Evolutionary conservation across 2,113 vertebrate genomes (phyloP).

Genomic region (Elachura formosa): DNA sequence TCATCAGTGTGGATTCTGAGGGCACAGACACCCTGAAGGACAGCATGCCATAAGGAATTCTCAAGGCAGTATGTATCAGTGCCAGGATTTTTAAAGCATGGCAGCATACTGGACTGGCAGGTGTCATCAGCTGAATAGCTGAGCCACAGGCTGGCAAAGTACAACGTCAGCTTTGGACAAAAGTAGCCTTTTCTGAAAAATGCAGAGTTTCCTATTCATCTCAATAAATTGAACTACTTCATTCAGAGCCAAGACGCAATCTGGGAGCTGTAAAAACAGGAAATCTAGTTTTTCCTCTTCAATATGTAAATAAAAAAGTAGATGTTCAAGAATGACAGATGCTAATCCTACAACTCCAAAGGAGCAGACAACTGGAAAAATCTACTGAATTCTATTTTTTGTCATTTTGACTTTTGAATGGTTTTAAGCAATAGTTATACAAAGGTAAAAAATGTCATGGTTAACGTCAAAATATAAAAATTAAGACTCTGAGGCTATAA

Average conservation of each 20-base stretch:
- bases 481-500: not conserved
- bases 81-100: not conserved
- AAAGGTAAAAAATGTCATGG: not conserved
- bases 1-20: not conserved
- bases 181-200: constrained; percentile 27
- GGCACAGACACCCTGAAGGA: not conserved
- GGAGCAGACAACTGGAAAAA: not conserved
- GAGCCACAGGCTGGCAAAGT: constrained; percentile 11
- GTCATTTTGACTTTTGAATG: not conserved
- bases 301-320: constrained; percentile 12
- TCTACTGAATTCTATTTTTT: not conserved
- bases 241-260: constrained; percentile 19
- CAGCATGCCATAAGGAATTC: not conserved
- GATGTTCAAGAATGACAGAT: not conserved
- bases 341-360: not conserved
- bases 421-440: not conserved
- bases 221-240: not conserved
- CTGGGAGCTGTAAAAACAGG: constrained; percentile 6
- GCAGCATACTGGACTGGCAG: not conserved
- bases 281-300: constrained; percentile 6
- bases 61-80: not conserved
- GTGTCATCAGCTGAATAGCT: constrained; percentile 2
- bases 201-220: not conserved
- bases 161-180: not conserved
- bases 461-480: not conserved